Conservation (phyloP, 2,888 invertebrate genomes). For the Glaucopsyche alexis region DNA sequence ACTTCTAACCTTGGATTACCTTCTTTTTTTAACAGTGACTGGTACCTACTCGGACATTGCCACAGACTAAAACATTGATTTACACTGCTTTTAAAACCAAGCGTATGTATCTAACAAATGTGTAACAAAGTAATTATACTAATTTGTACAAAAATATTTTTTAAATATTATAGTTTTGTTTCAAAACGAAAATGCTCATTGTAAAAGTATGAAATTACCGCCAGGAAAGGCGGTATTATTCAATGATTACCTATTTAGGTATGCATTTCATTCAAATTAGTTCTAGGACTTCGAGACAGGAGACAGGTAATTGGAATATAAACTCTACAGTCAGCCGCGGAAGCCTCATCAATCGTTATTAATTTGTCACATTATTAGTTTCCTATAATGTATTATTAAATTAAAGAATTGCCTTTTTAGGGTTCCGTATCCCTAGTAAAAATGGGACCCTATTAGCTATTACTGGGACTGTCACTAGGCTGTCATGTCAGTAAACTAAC, state of each 20-base stretch:
- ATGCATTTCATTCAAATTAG: background rate
- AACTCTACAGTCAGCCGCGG: background rate
- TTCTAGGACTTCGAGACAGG: background rate
- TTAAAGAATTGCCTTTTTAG: too few relatives aligned
- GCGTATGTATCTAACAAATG: too few relatives aligned
- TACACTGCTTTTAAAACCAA: background rate
- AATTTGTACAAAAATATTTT: background rate
- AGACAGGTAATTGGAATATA: background rate
- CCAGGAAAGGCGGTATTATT: background rate
- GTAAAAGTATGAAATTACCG: too few relatives aligned
- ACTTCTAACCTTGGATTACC: conserved; percentile 2
- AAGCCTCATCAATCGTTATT: background rate
- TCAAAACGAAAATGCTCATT: too few relatives aligned
- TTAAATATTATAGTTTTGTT: too few relatives aligned
- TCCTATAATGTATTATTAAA: too few relatives aligned
- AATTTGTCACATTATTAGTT: background rate
- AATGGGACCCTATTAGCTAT: too few relatives aligned
- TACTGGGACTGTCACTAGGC: too few relatives aligned
- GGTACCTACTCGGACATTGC: background rate
- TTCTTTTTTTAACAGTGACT: conserved; percentile 11
- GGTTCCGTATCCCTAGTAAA: too few relatives aligned
- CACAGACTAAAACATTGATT: background rate
- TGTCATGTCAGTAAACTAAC: too few relatives aligned
- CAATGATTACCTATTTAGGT: too few relatives aligned
- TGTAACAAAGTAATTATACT: too few relatives aligned